Evolutionary conservation across 64 coral and sea anemone species (phyloP).

Genomic region (Acropora tenuis): DNA sequence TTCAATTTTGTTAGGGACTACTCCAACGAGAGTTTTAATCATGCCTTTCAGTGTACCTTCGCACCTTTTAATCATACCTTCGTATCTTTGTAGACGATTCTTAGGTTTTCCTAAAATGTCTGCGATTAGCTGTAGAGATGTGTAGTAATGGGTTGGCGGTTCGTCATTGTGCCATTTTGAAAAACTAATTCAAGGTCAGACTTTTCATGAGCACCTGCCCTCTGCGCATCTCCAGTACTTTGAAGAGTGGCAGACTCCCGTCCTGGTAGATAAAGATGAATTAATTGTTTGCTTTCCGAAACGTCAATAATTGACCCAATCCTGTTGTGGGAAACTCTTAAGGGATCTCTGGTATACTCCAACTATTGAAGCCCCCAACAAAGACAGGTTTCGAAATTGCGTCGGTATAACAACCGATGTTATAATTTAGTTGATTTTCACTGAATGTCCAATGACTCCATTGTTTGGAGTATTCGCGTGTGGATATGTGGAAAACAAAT

Average conservation of each 20-base stretch:
- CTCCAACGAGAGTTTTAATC: too few species aligned
- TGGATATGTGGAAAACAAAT: slow-evolving; percentile 3
- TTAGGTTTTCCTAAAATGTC: neutral
- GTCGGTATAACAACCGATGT: neutral
- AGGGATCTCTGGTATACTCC: neutral
- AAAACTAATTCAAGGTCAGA: slow-evolving; percentile 21
- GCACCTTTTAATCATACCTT: neutral
- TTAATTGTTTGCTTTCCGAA: slow-evolving; percentile 39
- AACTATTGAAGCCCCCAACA: neutral
- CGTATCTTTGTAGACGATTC: neutral
- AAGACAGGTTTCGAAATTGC: neutral
- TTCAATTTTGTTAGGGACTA: too few species aligned
- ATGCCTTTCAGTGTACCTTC: too few species aligned
- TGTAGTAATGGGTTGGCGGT: neutral
- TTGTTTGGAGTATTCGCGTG: neutral
- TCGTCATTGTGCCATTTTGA: neutral
- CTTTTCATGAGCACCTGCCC: neutral
- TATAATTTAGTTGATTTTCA: neutral
- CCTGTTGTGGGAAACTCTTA: neutral
- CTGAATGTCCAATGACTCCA: neutral
- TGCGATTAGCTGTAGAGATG: neutral
- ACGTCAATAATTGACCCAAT: slow-evolving; percentile 13
- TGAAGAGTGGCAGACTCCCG: neutral
- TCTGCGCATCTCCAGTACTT: neutral
- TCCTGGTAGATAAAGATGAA: slow-evolving; percentile 10